Percentiles rank a stretch among this genome's conserved stretches.
Conservation (phyloP, 2,888 invertebrate genomes). For the Monoplex corrugatus region DNA sequence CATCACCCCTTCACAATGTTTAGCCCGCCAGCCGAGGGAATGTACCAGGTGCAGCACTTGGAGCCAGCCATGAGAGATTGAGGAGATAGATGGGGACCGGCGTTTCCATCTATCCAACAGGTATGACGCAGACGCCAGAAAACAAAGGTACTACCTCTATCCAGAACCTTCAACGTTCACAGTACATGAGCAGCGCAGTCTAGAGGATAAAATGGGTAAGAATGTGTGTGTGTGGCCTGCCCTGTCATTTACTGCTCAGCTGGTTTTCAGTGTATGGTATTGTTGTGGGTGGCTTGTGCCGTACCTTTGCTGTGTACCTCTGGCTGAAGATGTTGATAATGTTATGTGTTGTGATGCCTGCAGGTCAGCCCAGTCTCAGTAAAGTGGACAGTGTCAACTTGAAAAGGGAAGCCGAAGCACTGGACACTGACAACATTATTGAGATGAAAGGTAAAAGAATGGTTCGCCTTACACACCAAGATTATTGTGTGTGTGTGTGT, state of each 20-base stretch:
- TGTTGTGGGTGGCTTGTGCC: neutral
- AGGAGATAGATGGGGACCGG: too few species aligned
- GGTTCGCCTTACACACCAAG: neutral
- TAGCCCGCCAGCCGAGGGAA: too few species aligned
- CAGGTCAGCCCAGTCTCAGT: constrained; percentile 50
- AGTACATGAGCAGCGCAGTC: too few species aligned
- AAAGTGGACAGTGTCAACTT: constrained; percentile 50
- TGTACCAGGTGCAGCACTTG: too few species aligned
- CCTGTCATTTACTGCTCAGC: too few species aligned
- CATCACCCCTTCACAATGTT: too few species aligned
- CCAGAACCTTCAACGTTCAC: too few species aligned
- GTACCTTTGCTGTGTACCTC: neutral
- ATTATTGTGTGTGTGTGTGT: neutral
- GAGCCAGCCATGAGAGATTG: too few species aligned
- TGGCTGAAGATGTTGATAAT: neutral
- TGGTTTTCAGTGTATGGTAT: neutral
- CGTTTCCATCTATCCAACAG: too few species aligned
- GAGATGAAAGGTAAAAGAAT: constrained; percentile 44
- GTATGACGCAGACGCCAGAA: too few species aligned
- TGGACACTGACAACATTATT: constrained; percentile 45
- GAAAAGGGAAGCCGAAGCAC: constrained; percentile 38
- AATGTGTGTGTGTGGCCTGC: neutral
- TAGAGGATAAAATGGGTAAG: too few species aligned
- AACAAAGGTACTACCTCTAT: too few species aligned
- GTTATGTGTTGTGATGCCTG: neutral